Percentiles rank a stretch among this genome's conserved stretches.
Conservation (phyloP, 2,113 vertebrate genomes). For the Spea bombifrons region DNA sequence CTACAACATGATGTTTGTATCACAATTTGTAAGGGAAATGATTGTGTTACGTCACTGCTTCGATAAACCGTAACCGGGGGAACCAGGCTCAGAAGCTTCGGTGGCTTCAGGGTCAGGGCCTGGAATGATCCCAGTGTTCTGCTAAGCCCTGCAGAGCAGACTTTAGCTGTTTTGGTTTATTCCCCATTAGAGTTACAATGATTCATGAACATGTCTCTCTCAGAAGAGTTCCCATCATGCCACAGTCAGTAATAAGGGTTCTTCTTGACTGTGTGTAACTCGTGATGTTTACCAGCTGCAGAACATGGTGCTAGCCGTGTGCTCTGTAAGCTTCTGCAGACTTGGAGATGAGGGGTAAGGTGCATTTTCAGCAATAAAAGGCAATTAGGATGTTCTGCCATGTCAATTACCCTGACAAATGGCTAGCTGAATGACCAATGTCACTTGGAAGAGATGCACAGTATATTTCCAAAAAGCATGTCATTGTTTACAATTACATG, state of each 20-base stretch:
- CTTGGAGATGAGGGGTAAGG: conserved; percentile 36
- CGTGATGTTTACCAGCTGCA: neutral
- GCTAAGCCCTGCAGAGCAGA: too few relatives aligned
- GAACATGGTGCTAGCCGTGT: conserved; percentile 15
- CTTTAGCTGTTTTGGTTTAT: too few relatives aligned
- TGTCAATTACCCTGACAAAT: conserved; percentile 55
- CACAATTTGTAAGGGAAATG: too few relatives aligned
- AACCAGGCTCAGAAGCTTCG: too few relatives aligned
- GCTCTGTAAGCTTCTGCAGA: conserved; percentile 32
- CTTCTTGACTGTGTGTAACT: neutral
- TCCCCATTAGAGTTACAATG: too few relatives aligned
- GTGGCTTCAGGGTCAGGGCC: too few relatives aligned
- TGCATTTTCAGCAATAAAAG: conserved; percentile 54
- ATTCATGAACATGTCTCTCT: too few relatives aligned
- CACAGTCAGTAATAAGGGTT: neutral
- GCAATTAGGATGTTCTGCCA: conserved; percentile 56
- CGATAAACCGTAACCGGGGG: too few relatives aligned
- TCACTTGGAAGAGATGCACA: conserved; percentile 41
- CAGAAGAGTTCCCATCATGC: too few relatives aligned
- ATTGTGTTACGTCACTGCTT: too few relatives aligned
- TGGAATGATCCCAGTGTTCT: too few relatives aligned
- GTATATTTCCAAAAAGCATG: conserved; percentile 40
- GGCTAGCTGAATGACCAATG: conserved; percentile 51
- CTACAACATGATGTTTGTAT: too few relatives aligned
- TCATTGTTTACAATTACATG: conserved; percentile 44